Conservation (phyloP, 2,797 vertebrate species). For the Crenuchus spilurus region DNA sequence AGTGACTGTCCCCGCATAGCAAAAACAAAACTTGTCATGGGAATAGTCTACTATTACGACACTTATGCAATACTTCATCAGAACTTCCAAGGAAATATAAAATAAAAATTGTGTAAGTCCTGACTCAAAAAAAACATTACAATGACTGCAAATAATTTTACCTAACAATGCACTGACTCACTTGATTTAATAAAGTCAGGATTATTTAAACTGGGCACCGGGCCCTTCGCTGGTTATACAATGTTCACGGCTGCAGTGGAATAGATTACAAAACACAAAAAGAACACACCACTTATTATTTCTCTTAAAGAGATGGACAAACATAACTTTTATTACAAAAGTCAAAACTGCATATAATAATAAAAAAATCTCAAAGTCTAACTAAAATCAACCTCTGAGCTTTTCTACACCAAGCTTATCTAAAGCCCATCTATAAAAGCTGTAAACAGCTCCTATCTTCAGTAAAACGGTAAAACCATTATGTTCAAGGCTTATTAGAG, state of each 20-base stretch:
- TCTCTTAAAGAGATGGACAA: no score
- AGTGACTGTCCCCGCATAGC: no score
- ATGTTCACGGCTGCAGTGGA: background rate
- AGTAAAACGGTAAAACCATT: no score
- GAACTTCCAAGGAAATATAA: background rate
- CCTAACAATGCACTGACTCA: background rate
- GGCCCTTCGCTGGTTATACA: background rate
- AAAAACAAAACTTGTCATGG: background rate
- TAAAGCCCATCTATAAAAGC: no score
- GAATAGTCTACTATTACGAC: background rate
- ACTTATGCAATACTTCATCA: background rate
- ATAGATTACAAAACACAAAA: background rate
- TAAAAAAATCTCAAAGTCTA: no score
- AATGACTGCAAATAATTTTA: background rate
- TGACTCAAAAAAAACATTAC: background rate
- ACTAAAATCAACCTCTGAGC: no score
- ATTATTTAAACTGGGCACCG: background rate
- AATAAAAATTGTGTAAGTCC: background rate
- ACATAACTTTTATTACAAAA: no score
- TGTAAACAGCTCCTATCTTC: no score
- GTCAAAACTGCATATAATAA: no score
- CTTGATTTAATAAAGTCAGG: background rate
- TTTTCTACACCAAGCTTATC: no score
- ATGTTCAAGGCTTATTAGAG: no score
- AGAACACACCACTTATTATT: no score